phyloP scores from a whole-genome alignment of 2,888 invertebrate species.

The Leptinotarsa peninsularis region DNA sequence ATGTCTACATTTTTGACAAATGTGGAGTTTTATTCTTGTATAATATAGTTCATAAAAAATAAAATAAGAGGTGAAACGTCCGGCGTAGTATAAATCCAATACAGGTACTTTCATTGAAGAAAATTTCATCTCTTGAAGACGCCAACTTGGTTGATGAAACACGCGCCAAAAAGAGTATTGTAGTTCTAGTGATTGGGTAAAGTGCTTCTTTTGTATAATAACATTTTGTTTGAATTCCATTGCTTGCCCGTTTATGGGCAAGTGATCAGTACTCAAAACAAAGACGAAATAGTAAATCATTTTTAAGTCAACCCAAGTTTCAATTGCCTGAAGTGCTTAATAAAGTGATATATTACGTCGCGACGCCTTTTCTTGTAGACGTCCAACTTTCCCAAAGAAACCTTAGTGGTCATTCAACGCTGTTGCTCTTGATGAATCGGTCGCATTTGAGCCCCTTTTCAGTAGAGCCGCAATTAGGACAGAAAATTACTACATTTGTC shows the following conservation, averaged over 20 bases:
- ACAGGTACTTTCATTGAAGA: too few relatives aligned
- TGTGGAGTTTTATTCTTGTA: too few relatives aligned
- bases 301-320: background rate
- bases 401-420: constrained; percentile 37
- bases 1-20: background rate
- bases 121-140: too few relatives aligned
- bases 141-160: too few relatives aligned
- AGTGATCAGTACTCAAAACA: background rate
- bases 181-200: too few relatives aligned
- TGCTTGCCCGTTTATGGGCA: too few relatives aligned
- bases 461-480: constrained; percentile 17
- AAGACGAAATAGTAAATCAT: background rate
- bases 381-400: constrained; percentile 39
- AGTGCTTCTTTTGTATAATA: too few relatives aligned
- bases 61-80: too few relatives aligned
- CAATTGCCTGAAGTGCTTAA: constrained; percentile 21
- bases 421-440: constrained; percentile 40
- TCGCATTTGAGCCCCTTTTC: background rate
- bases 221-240: too few relatives aligned
- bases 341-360: constrained; percentile 36
- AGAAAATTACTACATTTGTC: constrained; percentile 22
- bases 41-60: too few relatives aligned
- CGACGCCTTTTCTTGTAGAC: constrained; percentile 32
- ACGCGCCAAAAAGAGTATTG: too few relatives aligned
- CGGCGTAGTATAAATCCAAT: too few relatives aligned